Evolutionary conservation across 1,140 invertebrate species (phyloP).

Genomic region (Atta cephalotes): DNA sequence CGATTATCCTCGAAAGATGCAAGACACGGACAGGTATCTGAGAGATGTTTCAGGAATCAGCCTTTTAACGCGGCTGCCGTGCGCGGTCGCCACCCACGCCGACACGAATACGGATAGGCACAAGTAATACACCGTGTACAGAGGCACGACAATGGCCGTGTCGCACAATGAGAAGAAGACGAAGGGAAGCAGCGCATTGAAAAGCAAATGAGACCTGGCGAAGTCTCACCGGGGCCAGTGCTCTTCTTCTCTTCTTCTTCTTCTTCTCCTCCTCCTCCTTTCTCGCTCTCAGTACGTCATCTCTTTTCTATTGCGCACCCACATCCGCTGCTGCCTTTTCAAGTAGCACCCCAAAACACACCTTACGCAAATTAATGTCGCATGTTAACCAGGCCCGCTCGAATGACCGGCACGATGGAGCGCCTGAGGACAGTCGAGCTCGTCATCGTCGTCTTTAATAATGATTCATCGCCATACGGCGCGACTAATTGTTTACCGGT

Average conservation of each 20-base stretch:
- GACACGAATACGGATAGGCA: conserved; percentile 64
- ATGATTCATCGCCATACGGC: conserved; percentile 77
- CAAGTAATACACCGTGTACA: conserved; percentile 70
- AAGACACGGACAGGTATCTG: conserved; percentile 34
- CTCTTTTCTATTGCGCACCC: conserved; percentile 73
- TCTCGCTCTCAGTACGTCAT: conserved; percentile 63
- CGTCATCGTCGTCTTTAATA: conserved; percentile 76
- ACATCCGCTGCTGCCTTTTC: conserved; percentile 76
- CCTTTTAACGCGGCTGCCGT: conserved; percentile 26
- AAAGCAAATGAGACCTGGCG: conserved; percentile 72
- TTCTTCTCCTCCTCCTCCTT: conserved; percentile 28
- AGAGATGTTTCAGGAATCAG: conserved; percentile 39
- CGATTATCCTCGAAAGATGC: conserved; percentile 44
- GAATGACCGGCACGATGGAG: conserved; percentile 67
- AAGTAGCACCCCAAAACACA: conserved; percentile 73
- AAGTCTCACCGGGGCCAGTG: conserved; percentile 40
- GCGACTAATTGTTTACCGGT: conserved; percentile 77
- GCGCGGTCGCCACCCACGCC: conserved; percentile 71
- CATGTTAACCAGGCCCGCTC: conserved; percentile 66
- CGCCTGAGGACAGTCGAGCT: conserved; percentile 63
- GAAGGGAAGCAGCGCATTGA: conserved; percentile 70
- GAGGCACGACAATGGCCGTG: conserved; percentile 70
- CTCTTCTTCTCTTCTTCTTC: conserved; percentile 5
- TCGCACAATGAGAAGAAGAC: conserved; percentile 71
- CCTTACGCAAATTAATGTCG: conserved; percentile 78